Percentiles rank a stretch among this genome's conserved stretches.
Conservation (phyloP, 92 coral and sea anemone species). For the Ricordea florida region DNA sequence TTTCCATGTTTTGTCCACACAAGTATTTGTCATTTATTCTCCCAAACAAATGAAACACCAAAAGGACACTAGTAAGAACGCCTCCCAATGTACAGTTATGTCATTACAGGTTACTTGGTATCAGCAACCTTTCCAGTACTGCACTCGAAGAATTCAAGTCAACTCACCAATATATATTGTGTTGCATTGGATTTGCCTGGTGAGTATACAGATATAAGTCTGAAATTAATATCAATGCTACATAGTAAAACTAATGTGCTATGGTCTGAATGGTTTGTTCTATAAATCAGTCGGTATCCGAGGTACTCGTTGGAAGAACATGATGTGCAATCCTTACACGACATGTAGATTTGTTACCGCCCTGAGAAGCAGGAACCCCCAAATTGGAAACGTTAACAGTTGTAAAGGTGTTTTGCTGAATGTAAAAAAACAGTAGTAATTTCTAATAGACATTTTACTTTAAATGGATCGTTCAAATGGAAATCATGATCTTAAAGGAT, state of each 20-base stretch:
- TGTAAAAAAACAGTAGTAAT: neutral
- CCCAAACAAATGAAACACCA: neutral
- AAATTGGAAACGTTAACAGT: neutral
- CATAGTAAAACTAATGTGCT: neutral
- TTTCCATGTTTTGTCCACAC: neutral
- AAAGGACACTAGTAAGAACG: neutral
- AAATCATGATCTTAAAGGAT: neutral
- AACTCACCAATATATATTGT: slow-evolving; percentile 9
- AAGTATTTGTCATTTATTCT: neutral
- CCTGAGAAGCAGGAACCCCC: neutral
- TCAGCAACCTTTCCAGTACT: slow-evolving; percentile 8
- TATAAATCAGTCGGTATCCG: neutral
- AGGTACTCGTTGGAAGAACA: neutral
- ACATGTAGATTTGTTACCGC: neutral
- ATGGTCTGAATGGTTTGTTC: neutral
- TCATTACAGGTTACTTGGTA: slow-evolving; percentile 7
- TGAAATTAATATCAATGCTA: neutral
- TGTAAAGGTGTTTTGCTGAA: neutral
- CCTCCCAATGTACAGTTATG: neutral
- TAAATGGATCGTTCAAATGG: neutral
- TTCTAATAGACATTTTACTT: neutral
- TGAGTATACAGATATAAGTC: neutral
- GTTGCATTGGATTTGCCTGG: slow-evolving; percentile 18
- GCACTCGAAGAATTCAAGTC: slow-evolving; percentile 20
- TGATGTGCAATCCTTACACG: neutral